These are phyloP conservation scores for Pseudochirops corinnae DNA, from an alignment of 2,797 vertebrate species.

Conservation along the genomic window DNA sequence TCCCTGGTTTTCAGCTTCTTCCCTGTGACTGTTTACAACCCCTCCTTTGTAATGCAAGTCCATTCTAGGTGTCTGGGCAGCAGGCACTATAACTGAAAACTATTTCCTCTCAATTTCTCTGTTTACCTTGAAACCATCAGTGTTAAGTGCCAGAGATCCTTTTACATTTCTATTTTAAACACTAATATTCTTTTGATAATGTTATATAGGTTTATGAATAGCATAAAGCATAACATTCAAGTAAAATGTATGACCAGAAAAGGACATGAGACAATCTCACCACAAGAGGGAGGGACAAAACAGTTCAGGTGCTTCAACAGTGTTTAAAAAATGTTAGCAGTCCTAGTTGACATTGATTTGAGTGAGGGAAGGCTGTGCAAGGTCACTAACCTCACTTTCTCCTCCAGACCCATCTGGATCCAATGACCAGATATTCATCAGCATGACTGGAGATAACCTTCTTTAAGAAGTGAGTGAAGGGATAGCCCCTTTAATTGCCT, in stretches of 20 bases:
- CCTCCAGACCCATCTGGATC: too few relatives aligned
- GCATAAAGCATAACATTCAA: background rate
- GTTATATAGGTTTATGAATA: background rate
- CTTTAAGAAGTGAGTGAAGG: too few relatives aligned
- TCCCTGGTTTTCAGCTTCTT: background rate
- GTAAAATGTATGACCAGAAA: background rate
- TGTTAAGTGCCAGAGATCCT: background rate
- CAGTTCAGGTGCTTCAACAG: background rate
- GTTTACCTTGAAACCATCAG: background rate
- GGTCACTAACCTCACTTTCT: too few relatives aligned
- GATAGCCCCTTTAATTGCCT: too few relatives aligned
- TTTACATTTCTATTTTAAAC: background rate
- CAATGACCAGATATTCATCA: too few relatives aligned
- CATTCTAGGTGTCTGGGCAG: background rate
- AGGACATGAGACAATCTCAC: background rate
- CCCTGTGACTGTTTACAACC: background rate
- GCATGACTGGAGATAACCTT: too few relatives aligned
- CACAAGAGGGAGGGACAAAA: background rate
- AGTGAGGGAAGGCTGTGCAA: too few relatives aligned
- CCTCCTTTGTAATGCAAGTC: background rate
- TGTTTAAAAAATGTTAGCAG: background rate
- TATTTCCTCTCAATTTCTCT: background rate
- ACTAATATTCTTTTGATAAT: background rate
- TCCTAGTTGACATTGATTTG: too few relatives aligned
- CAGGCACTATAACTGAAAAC: background rate